These are phyloP conservation scores for Phasianus colchicus DNA, from an alignment of 2,113 vertebrate species.

Conservation along the genomic window DNA sequence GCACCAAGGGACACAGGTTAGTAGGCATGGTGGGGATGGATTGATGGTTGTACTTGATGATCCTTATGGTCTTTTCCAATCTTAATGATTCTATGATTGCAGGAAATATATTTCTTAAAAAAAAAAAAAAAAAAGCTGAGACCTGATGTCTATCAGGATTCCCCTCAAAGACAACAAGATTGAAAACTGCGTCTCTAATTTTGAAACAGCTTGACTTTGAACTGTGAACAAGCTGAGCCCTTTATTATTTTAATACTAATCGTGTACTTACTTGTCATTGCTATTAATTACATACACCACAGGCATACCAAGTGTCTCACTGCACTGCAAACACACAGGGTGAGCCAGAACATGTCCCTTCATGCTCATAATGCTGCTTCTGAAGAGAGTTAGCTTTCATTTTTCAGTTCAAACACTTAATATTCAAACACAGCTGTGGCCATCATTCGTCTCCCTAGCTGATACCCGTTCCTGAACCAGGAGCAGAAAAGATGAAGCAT, in stretches of 20 bases:
- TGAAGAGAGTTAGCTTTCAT: not conserved
- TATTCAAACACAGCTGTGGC: not conserved
- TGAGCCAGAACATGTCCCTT: not conserved
- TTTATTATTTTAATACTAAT: constrained; percentile 1
- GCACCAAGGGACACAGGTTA: too few relatives aligned
- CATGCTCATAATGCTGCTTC: not conserved
- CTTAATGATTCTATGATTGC: too few relatives aligned
- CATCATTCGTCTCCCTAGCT: not conserved
- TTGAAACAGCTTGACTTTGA: constrained; percentile 1
- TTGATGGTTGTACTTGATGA: too few relatives aligned
- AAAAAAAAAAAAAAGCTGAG: not conserved
- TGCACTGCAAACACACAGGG: not conserved
- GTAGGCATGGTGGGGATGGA: too few relatives aligned
- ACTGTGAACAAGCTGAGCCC: not conserved
- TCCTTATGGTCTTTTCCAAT: too few relatives aligned
- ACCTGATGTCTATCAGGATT: not conserved
- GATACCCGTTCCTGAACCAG: not conserved
- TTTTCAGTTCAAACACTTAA: not conserved
- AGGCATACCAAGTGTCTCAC: not conserved
- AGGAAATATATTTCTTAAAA: not conserved
- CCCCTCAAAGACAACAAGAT: not conserved
- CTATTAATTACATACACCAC: not conserved
- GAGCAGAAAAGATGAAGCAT: not conserved
- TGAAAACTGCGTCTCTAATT: not conserved
- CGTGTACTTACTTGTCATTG: constrained; percentile 8